Evolutionary conservation across 2,797 vertebrate genomes (phyloP).

Genomic region (Chromobotia macracanthus): DNA sequence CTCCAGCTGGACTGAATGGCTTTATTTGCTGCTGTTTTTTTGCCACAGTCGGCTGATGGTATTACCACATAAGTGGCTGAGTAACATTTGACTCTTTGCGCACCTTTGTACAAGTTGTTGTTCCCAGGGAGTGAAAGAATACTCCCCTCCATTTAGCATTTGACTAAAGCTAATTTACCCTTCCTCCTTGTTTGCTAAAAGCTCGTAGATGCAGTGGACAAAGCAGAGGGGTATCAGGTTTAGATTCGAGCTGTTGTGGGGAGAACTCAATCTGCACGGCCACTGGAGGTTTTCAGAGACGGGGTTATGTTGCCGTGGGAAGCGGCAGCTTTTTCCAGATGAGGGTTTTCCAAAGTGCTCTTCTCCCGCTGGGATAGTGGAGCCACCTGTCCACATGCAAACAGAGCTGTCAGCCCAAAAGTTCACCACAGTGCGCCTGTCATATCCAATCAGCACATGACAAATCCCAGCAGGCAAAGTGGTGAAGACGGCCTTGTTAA

Average conservation of each 20-base stretch:
- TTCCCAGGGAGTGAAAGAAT: constrained; percentile 46
- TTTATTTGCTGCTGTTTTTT: constrained; percentile 43
- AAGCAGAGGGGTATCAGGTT: constrained; percentile 44
- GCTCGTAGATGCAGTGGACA: constrained; percentile 14
- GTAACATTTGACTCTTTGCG: constrained; percentile 47
- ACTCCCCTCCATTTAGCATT: constrained; percentile 46
- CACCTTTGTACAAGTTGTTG: constrained; percentile 42
- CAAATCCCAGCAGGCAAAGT: constrained; percentile 58
- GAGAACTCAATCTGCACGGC: constrained; percentile 50
- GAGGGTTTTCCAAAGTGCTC: constrained; percentile 71
- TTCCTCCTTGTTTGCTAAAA: constrained; percentile 48
- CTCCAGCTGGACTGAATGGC: constrained; percentile 28
- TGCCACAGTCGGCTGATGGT: constrained; percentile 39
- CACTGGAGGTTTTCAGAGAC: constrained; percentile 41
- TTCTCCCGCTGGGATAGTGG: constrained; percentile 65
- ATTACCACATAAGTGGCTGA: constrained; percentile 43
- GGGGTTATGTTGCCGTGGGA: constrained; percentile 62
- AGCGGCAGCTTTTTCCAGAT: constrained; percentile 69
- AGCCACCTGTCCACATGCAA: constrained; percentile 71
- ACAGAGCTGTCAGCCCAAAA: constrained; percentile 68
- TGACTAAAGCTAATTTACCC: constrained; percentile 56
- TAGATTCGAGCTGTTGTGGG: constrained; percentile 39
- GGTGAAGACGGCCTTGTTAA: constrained; percentile 70
- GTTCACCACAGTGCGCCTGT: constrained; percentile 67
- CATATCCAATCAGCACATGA: constrained; percentile 68